Base-by-base conservation (phyloP, 1,140 invertebrate genomes). In the Himalopsyche phryganea region DNA sequence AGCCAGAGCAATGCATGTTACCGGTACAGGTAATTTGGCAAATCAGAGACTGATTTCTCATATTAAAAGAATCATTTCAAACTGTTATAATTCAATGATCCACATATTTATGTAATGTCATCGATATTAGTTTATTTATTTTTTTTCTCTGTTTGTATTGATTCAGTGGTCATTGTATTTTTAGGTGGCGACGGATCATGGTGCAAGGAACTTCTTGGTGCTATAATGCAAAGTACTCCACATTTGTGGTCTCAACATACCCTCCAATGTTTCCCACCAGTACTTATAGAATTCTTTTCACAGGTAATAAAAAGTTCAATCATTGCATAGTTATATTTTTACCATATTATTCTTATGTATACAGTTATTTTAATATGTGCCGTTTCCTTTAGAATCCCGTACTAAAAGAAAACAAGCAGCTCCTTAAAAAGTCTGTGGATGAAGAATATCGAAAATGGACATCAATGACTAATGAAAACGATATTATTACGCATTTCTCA, bases 381-480 rank as follows among this genome's bases (percentile, higher is more conserved):
- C n/a, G n/a, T 17, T 18, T 88, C 69, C 82, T 84, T 48, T 85
- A 91, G 69, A 92, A 91, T 71, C 85, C 83, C 60, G 83, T 90
- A n/a, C 83, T 86, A 0, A 86, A 89, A 67, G 94, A 96, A 69
- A 92, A 94, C 66, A 96, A 95, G 67, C 88, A 90, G 67, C 82
- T 92, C 55, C 76, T 97, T 0, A 95, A 93, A 73, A 93, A 92
- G 75, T 90, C 90, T 1, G 91, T 96, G 0, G 92, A 96, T 67
- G 92, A 96, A 67, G 95, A 98, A 68, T 97, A 95, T 67, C 80
- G 92, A 40, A 97, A 96, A 70, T 98, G 94, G 94, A 89, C 90
- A 38, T 94, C 91, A 0, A 97, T 97, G 93, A 94, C 86, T 17
- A 96, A 95, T 74, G 95, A 98, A 70, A 94, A 92, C 69, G 94